Conservation (phyloP, 2,113 vertebrate genomes). For the Collichthys lucidus region DNA sequence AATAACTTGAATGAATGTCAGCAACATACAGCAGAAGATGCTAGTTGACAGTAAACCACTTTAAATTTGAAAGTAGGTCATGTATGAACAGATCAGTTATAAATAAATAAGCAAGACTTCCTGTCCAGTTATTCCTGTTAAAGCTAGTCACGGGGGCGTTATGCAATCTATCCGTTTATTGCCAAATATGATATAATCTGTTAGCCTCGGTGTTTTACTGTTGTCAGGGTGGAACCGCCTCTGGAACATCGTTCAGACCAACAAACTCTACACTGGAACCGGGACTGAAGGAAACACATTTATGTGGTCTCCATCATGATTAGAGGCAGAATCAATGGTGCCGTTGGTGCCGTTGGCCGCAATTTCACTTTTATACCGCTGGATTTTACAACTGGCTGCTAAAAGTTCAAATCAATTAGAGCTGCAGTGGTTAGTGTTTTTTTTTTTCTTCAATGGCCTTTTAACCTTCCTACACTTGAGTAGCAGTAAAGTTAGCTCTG, state of each 20-base stretch:
- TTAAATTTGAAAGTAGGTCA: neutral
- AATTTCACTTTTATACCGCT: too few species aligned
- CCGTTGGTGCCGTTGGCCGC: too few species aligned
- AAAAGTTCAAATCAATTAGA: too few species aligned
- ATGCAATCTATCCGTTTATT: conserved; percentile 10
- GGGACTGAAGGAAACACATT: neutral
- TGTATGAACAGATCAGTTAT: conserved; percentile 16
- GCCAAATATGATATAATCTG: neutral
- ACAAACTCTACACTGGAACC: neutral
- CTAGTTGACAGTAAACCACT: neutral
- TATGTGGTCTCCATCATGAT: neutral
- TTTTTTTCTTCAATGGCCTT: too few species aligned
- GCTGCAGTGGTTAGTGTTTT: too few species aligned
- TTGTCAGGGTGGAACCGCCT: neutral
- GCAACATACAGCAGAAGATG: neutral
- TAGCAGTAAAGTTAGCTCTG: too few species aligned
- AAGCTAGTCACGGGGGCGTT: conserved; percentile 8
- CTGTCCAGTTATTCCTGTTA: too few species aligned
- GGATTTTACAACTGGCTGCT: too few species aligned
- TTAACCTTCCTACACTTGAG: neutral
- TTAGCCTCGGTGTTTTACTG: neutral
- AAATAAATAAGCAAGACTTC: neutral
- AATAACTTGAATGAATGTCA: neutral
- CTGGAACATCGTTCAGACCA: neutral
- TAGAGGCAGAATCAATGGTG: neutral